phyloP scores from a whole-genome alignment of 2,888 invertebrate species.

The Luffia ferchaultella region DNA sequence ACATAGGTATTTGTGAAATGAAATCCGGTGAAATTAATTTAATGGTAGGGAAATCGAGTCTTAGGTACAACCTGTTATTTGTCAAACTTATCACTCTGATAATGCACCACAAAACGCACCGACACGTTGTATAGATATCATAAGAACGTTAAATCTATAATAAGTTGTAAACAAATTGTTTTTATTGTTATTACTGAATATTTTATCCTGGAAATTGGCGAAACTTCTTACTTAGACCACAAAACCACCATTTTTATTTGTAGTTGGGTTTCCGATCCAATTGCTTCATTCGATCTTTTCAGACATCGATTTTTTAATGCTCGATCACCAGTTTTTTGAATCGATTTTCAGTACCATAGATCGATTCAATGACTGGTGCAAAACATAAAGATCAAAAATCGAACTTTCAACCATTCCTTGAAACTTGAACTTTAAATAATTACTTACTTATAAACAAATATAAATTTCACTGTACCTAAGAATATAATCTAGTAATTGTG shows the following conservation, averaged over 20 bases:
- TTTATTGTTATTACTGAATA: constrained; percentile 24
- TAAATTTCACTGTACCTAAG: too few relatives aligned
- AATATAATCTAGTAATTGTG: too few relatives aligned
- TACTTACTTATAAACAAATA: too few relatives aligned
- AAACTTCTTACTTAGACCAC: constrained; percentile 21
- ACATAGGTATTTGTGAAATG: too few relatives aligned
- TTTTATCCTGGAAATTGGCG: constrained; percentile 32
- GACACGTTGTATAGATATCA: constrained; percentile 22
- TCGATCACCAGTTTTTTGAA: too few relatives aligned
- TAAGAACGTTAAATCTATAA: constrained; percentile 26
- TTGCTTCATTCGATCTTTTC: constrained; percentile 39
- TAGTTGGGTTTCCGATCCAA: constrained; percentile 17
- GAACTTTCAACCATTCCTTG: too few relatives aligned
- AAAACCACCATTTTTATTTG: constrained; percentile 65
- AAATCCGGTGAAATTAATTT: constrained; percentile 32
- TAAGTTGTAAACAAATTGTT: constrained; percentile 23
- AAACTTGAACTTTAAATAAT: too few relatives aligned
- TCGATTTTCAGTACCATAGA: too few relatives aligned
- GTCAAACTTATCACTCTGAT: constrained; percentile 47
- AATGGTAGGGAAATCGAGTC: constrained; percentile 54
- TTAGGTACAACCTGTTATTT: constrained; percentile 65
- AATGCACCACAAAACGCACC: constrained; percentile 44
- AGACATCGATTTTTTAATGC: too few relatives aligned
- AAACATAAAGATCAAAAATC: too few relatives aligned
- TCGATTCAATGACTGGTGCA: too few relatives aligned